These are phyloP conservation scores for Galeopterus variegatus DNA, from an alignment of 2,113 vertebrate genomes.

Conservation along the genomic window DNA sequence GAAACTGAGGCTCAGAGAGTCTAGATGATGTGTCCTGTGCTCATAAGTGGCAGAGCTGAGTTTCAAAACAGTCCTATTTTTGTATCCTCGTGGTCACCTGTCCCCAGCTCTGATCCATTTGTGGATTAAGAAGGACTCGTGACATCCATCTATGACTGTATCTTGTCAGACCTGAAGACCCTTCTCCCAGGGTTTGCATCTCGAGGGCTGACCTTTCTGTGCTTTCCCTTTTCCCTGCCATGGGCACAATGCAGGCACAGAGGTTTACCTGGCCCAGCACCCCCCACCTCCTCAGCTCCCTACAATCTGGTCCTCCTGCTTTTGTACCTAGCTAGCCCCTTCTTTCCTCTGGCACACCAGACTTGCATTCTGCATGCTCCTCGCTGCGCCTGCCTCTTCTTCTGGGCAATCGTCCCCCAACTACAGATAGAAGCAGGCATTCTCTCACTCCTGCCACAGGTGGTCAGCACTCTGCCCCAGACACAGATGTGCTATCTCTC, in stretches of 20 bases:
- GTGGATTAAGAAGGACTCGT: neutral
- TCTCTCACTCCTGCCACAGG: neutral
- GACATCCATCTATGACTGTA: neutral
- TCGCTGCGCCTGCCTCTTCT: accelerated
- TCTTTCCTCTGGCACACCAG: neutral
- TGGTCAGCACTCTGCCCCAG: neutral
- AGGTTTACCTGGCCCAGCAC: too few relatives aligned
- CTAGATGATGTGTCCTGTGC: too few relatives aligned
- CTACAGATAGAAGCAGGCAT: neutral
- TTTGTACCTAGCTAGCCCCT: neutral
- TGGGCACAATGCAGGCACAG: neutral
- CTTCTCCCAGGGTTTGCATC: neutral
- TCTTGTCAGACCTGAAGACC: neutral
- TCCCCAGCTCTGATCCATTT: neutral
- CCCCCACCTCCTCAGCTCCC: too few relatives aligned
- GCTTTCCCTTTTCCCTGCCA: neutral
- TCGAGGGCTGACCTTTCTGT: neutral
- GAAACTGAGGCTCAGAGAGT: neutral
- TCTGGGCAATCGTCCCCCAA: neutral
- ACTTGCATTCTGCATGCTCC: accelerated
- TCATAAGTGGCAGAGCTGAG: neutral
- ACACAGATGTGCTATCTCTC: slow-evolving; percentile 12
- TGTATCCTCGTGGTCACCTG: neutral
- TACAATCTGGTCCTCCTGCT: neutral
- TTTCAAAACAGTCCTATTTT: neutral